phyloP scores from a whole-genome alignment of 1,140 invertebrate genomes.

The Caenorhabditis tropicalis region DNA sequence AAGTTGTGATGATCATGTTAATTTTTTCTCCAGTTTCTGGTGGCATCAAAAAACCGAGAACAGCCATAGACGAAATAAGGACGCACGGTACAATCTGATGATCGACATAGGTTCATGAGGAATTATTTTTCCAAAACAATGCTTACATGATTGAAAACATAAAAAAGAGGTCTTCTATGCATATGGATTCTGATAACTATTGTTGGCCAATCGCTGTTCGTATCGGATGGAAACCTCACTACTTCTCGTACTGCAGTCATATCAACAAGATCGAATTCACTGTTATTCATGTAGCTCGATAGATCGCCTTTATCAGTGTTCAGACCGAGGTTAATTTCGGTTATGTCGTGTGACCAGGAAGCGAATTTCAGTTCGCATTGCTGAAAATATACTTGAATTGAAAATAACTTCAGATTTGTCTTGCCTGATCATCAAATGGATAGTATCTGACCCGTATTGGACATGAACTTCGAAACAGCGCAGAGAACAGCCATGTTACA shows the following conservation, averaged over 20 bases:
- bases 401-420: conserved; percentile 39
- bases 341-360: conserved; percentile 65
- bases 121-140: neutral
- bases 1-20: conserved; percentile 81
- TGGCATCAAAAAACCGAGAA: conserved; percentile 89
- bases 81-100: conserved; percentile 81
- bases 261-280: conserved; percentile 67
- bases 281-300: conserved; percentile 68
- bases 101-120: no score
- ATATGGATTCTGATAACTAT: conserved; percentile 65
- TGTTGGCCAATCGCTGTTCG: conserved; percentile 59
- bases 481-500: conserved; percentile 75
- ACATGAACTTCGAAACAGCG: conserved; percentile 75
- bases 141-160: conserved; percentile 70
- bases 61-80: conserved; percentile 84
- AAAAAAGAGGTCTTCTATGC: conserved; percentile 67
- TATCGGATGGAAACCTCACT: conserved; percentile 60
- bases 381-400: neutral
- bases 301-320: conserved; percentile 67
- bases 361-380: conserved; percentile 64
- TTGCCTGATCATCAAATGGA: conserved; percentile 75
- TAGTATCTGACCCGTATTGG: conserved; percentile 75
- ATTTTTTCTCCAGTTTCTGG: conserved; percentile 87
- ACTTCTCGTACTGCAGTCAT: conserved; percentile 67
- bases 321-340: conserved; percentile 66